Evolutionary conservation across 1,140 invertebrate genomes (phyloP).

Genomic region (Chelonus insularis): DNA sequence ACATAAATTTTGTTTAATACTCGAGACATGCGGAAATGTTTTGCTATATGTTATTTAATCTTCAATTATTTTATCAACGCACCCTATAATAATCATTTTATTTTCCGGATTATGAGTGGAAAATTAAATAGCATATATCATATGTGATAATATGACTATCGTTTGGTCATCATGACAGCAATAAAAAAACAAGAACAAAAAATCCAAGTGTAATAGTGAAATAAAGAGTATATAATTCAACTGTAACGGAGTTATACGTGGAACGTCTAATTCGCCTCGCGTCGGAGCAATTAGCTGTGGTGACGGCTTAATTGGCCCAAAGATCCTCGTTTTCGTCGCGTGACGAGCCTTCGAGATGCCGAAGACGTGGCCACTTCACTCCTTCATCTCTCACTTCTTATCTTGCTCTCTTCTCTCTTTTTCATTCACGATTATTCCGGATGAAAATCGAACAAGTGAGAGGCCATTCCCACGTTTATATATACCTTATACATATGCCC

Average conservation of each 20-base stretch:
- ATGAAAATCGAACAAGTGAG: constrained; percentile 10
- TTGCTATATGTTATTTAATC: neutral
- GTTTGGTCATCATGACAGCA: neutral
- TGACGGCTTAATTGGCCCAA: constrained; percentile 50
- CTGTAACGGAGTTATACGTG: constrained; percentile 35
- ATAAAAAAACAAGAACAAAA: neutral
- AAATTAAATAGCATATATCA: too few relatives aligned
- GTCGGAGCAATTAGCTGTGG: constrained; percentile 44
- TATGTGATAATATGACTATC: neutral
- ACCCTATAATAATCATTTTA: too few relatives aligned
- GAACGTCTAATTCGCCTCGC: constrained; percentile 38
- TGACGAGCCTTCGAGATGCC: constrained; percentile 37
- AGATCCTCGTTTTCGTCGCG: constrained; percentile 48
- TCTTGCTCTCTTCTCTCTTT: constrained; percentile 25
- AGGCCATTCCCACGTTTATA: constrained; percentile 13
- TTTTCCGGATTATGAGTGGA: too few relatives aligned
- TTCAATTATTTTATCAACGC: constrained; percentile 5
- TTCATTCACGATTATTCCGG: constrained; percentile 21
- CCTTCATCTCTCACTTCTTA: constrained; percentile 26
- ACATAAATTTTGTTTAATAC: constrained; percentile 13
- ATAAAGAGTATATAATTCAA: constrained; percentile 24
- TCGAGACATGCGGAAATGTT: constrained; percentile 2
- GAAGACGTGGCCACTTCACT: constrained; percentile 22
- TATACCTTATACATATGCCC: neutral
- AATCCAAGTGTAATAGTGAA: neutral